Percentiles rank a stretch among this genome's conserved stretches.
phyloP scores from a whole-genome alignment of 2,797 vertebrate species.

The Cynopterus sphinx region DNA sequence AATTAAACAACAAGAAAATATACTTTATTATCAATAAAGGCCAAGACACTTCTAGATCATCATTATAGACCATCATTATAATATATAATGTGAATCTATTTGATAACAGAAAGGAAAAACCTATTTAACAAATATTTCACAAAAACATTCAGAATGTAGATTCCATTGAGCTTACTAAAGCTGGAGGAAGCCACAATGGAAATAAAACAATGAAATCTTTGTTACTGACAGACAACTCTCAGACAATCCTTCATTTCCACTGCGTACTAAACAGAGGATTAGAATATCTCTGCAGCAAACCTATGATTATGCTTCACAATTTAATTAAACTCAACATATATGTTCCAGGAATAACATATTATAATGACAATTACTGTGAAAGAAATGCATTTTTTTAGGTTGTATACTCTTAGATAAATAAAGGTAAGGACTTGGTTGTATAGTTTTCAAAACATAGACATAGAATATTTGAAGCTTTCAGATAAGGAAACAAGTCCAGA shows the following conservation, averaged over 20 bases:
- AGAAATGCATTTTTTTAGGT: neutral
- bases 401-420: neutral
- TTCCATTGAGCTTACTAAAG: conserved; percentile 73
- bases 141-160: conserved; percentile 75
- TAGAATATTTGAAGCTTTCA: neutral
- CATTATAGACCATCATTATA: conserved; percentile 50
- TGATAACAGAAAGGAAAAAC: conserved; percentile 64
- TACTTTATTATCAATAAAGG: neutral
- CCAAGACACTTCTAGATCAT: conserved; percentile 16
- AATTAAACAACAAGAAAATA: neutral
- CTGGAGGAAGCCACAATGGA: conserved; percentile 61
- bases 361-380: neutral
- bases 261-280: conserved; percentile 75
- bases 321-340: neutral
- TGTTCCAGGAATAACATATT: neutral
- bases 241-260: conserved; percentile 50
- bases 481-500: fast-evolving
- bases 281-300: neutral
- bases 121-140: conserved; percentile 64
- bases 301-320: neutral
- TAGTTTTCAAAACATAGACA: neutral
- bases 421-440: neutral
- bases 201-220: conserved; percentile 77
- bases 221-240: conserved; percentile 69
- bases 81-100: conserved; percentile 54